Conservation (phyloP, 2,888 invertebrate species). For the Mantis religiosa region DNA sequence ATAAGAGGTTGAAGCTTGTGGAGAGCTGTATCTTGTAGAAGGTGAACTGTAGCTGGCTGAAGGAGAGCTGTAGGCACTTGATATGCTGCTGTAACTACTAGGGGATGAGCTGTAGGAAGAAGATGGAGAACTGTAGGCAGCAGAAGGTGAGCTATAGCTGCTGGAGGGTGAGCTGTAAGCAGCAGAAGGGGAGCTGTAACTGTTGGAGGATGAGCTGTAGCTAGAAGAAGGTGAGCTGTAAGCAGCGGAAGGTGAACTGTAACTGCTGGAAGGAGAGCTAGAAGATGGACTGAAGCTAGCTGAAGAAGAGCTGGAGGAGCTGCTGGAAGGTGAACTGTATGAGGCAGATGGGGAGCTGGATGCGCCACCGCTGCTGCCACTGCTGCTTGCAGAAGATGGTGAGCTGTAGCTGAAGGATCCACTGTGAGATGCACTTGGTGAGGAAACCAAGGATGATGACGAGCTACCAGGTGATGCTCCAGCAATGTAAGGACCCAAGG, state of each 20-base stretch:
- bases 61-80: slow-evolving; percentile 2
- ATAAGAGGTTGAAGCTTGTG: not conserved
- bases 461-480: not conserved
- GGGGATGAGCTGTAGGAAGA: slow-evolving; percentile 7
- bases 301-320: not conserved
- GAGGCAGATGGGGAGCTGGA: slow-evolving; percentile 8
- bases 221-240: not conserved
- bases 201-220: slow-evolving; percentile 6
- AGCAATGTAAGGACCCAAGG: not conserved
- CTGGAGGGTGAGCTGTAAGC: not conserved
- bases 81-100: not conserved
- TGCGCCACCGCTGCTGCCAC: not conserved
- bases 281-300: not conserved
- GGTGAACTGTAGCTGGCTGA: slow-evolving; percentile 5
- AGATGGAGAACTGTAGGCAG: not conserved
- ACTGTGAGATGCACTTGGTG: not conserved
- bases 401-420: not conserved
- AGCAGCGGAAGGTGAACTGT: slow-evolving; percentile 8
- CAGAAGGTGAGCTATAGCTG: not conserved
- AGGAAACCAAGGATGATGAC: not conserved
- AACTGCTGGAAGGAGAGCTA: slow-evolving; percentile 18
- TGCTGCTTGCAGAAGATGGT: not conserved
- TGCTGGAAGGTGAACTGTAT: slow-evolving; percentile 12
- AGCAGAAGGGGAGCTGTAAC: slow-evolving; percentile 12
- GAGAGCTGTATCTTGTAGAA: not conserved